Evolutionary conservation across 1,140 invertebrate species (phyloP).

Genomic region (Drosophila seguyi): DNA sequence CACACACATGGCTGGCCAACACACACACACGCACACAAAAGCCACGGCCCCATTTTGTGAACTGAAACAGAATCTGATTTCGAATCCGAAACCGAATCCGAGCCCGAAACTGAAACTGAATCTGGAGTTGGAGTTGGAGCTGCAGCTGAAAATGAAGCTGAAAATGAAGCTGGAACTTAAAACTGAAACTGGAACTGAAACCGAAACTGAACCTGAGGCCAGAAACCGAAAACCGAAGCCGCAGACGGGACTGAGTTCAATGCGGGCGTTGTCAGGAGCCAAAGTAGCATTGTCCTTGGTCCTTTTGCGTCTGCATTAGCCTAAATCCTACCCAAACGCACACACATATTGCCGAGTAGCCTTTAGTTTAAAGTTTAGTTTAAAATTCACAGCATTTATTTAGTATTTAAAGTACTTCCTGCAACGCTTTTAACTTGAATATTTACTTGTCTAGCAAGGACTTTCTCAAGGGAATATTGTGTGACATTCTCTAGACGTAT

Average conservation of each 20-base stretch:
- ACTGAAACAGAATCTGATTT: constrained; percentile 40
- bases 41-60: constrained; percentile 64
- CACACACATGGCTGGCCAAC: background rate
- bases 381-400: background rate
- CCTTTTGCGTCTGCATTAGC: constrained; percentile 23
- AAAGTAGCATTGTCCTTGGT: constrained; percentile 32
- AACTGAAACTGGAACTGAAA: background rate
- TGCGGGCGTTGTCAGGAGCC: background rate
- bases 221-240: constrained; percentile 10
- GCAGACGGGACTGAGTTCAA: constrained; percentile 18
- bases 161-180: background rate
- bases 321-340: background rate
- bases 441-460: too few species aligned
- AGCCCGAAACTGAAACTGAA: background rate
- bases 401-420: background rate
- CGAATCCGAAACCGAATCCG: constrained; percentile 11
- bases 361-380: background rate
- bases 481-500: background rate
- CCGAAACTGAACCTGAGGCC: constrained; percentile 10
- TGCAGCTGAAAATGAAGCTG: constrained; percentile 32
- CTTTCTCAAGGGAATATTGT: too few species aligned
- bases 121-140: constrained; percentile 9
- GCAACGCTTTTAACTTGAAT: background rate
- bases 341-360: background rate
- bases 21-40: constrained; percentile 33